Base-by-base conservation (phyloP, 1,140 invertebrate species). In the Psix sp. region DNA sequence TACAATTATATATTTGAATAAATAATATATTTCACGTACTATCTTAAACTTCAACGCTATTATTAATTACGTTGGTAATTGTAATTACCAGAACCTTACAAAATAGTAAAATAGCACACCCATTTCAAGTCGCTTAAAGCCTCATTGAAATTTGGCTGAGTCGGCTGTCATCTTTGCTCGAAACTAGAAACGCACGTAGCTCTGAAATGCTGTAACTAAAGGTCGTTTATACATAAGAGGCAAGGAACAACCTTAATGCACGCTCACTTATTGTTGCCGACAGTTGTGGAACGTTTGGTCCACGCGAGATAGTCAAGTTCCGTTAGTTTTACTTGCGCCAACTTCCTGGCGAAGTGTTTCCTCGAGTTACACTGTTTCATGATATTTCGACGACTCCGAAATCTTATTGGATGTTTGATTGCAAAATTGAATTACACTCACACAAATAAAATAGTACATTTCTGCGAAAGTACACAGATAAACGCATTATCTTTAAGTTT, bases 281-380 rank as follows among this genome's bases (percentile, higher is more conserved):
- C 54, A 54, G 54, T 70, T 70, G 66, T 42, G 13, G 42, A 48
- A 24, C 48, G 18, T 14, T 17, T 11, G 42, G 35, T 48, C 31
- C 46, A 52, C 65, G 54, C 46, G 36, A 70, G 40, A 70, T 59
- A 70, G 54, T 70, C 60, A 46, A 70, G 42, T 48, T 48, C 54
- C 56, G 66, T 70, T 70, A 54, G 39, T 40, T 54, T 24, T 48
- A 70, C 66, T 51, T n/a, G n/a, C n/a, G n/a, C n/a, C n/a, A 70
- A 70, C 66, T 62, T 70, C 56, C 46, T 31, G 26, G 40, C 13
- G 49, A 62, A 62, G 66, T 70, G 57, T 62, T 70, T 70, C 56
- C 15, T 35, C 36, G 49, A n/a, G 33, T 49, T 52, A 52, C 43
- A 59, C 39, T 56, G 24, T 70, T 48, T 54, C 66, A 29, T 52